Base-by-base conservation (phyloP, 1,140 invertebrate species). In the Parapsyche elsis region DNA sequence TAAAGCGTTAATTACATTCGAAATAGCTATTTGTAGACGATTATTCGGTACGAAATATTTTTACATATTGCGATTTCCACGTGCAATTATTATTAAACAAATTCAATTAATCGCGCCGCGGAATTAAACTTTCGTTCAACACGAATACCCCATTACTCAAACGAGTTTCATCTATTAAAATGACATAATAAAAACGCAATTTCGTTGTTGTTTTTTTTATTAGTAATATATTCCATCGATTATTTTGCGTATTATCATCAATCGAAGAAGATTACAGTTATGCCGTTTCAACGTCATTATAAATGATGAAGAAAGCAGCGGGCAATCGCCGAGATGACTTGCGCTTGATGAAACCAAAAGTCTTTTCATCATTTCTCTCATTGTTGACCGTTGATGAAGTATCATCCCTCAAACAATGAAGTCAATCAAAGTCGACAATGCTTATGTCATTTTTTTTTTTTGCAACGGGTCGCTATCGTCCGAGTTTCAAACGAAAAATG, bases 341-440 rank as follows among this genome's bases (percentile, higher is more conserved):
- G 67, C 67, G 67, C 30, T 38, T 7, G 67, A 71, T 7, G 67
- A 71, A 71, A 71, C 30, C 67, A 71, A 71, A 71, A 71, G 67
- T 71, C 67, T 71, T 71, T 24, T 71, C 67, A 71, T 67, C 64
- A 67, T 67, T 67, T 67, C 64, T 26, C 64, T 30, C 64, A 67
- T 67, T 67, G 64, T 67, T 23, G 64, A 19, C 44, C 30, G 71
- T n/a, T 73, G 71, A 73, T 49, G 45, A 73, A 38, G 45, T 46
- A 2, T 38, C 71, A 21, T 73, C 71, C 71, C 21, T 73, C 71
- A 73, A 73, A 73, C 71, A 73, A 73, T 73, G 71, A 73, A 73
- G 45, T 73, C 71, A 73, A 73, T 73, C 71, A 73, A 73, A 45
- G 14, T 73, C 45, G n/a, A 73, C 71, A 73, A 73, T 38, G 71